These are phyloP conservation scores for Oryzias melastigma DNA, from an alignment of 2,113 vertebrate genomes.

Conservation along the genomic window DNA sequence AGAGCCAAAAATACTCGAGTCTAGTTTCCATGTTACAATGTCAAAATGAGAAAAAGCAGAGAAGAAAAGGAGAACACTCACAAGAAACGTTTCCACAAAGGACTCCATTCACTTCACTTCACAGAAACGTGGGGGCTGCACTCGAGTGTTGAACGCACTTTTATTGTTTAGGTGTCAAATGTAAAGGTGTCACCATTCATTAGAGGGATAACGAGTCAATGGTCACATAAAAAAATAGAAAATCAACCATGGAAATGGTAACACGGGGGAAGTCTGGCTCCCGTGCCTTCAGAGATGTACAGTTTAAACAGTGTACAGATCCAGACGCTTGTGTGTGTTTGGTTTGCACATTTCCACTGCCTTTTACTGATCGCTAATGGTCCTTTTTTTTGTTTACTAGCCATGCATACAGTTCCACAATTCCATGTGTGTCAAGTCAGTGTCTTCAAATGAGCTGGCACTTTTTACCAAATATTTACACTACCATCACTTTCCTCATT, in stretches of 20 bases:
- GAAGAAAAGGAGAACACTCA: neutral
- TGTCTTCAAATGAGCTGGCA: conserved; percentile 67
- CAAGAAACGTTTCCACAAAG: conserved; percentile 5
- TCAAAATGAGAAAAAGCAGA: neutral
- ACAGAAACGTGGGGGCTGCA: conserved; percentile 19
- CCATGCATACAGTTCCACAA: conserved; percentile 70
- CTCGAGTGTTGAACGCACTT: conserved; percentile 73
- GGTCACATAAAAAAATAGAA: conserved; percentile 81
- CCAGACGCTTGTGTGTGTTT: conserved; percentile 62
- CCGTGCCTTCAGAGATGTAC: conserved; percentile 63
- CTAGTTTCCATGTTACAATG: too few species aligned
- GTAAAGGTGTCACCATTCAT: conserved; percentile 77
- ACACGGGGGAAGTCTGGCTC: conserved; percentile 56
- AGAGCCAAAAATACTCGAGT: too few species aligned
- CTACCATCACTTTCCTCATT: conserved; percentile 32
- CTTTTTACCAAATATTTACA: conserved; percentile 74
- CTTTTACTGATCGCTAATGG: conserved; percentile 57
- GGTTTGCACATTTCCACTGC: conserved; percentile 68
- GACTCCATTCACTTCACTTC: conserved; percentile 4
- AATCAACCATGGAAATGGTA: conserved; percentile 77
- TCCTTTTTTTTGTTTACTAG: conserved; percentile 64
- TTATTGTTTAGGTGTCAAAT: conserved; percentile 79
- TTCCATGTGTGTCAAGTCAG: conserved; percentile 63
- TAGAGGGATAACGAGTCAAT: conserved; percentile 70
- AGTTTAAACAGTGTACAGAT: conserved; percentile 64